These are phyloP conservation scores for Lasiommata megera DNA, from an alignment of 2,888 invertebrate genomes.

Conservation along the genomic window DNA sequence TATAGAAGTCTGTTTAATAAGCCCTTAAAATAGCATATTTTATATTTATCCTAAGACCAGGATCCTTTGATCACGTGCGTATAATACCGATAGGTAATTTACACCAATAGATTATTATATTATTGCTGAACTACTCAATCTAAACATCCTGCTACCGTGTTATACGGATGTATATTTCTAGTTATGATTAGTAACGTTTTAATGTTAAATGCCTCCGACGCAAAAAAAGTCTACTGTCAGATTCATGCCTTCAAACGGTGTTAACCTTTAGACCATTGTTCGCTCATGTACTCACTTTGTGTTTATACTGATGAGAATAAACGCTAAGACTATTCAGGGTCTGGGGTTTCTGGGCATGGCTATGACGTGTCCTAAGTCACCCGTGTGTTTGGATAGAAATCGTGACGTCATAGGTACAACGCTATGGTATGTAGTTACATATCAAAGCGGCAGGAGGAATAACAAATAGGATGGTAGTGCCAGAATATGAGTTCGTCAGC, in stretches of 20 bases:
- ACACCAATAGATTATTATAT: slow-evolving; percentile 9
- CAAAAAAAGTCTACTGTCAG: not conserved
- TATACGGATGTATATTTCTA: slow-evolving; percentile 10
- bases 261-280: not conserved
- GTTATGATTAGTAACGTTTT: slow-evolving; percentile 6
- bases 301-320: no score
- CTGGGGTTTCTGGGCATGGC: no score
- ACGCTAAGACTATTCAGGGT: no score
- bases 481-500: no score
- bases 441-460: no score
- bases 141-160: slow-evolving; percentile 11
- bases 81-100: not conserved
- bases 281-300: no score
- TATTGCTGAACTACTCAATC: slow-evolving; percentile 7
- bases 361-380: no score
- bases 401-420: no score
- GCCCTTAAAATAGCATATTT: not conserved
- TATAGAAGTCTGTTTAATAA: no score
- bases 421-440: no score
- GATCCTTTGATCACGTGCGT: slow-evolving; percentile 2
- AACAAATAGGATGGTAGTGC: no score
- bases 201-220: slow-evolving; percentile 1
- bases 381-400: no score
- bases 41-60: not conserved
- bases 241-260: not conserved